phyloP scores from a whole-genome alignment of 2,113 vertebrate genomes.

The Pimephales promelas region DNA sequence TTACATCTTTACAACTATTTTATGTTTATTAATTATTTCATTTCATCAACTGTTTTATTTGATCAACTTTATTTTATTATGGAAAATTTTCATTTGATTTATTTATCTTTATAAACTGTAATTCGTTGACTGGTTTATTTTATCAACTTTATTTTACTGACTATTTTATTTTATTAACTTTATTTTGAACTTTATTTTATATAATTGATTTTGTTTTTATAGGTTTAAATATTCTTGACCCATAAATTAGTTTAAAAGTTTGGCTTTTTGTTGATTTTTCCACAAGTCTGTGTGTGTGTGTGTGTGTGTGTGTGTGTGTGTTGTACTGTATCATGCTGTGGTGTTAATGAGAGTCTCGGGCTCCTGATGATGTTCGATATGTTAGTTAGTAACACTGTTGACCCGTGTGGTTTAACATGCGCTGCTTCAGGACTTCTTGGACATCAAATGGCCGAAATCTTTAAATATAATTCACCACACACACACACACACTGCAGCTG shows the following conservation, averaged over 20 bases:
- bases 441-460: not conserved
- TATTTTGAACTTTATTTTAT: no score
- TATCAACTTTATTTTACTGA: no score
- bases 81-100: no score
- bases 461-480: not conserved
- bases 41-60: no score
- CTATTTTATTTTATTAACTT: no score
- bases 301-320: not conserved
- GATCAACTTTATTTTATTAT: no score
- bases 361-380: not conserved
- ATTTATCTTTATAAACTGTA: no score
- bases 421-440: not conserved
- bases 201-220: not conserved
- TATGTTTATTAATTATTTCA: no score
- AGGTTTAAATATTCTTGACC: not conserved
- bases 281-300: no score
- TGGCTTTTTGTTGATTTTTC: no score
- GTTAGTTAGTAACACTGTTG: not conserved
- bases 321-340: not conserved
- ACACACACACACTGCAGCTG: not conserved
- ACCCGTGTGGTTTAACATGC: not conserved
- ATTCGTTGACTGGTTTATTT: no score
- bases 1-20: no score
- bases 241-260: not conserved
- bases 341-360: slow-evolving; percentile 10